Conservation (phyloP, 2,113 vertebrate genomes). For the Delphinapterus leucas region DNA sequence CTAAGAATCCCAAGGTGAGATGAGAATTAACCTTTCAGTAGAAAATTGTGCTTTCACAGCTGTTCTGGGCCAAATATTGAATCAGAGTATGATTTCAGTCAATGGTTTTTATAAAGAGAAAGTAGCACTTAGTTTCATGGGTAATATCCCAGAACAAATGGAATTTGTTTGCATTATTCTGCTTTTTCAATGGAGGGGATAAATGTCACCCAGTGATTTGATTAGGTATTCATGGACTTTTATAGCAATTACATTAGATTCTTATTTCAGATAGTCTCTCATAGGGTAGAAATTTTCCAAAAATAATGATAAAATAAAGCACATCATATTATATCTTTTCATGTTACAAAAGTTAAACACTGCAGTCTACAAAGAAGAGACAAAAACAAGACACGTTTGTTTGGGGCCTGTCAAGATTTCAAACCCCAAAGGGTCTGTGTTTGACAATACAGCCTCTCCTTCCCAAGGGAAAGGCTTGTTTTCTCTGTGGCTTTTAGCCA, state of each 20-base stretch:
- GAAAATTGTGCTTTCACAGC: neutral
- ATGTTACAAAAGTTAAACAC: neutral
- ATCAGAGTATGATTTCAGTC: neutral
- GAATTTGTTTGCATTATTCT: neutral
- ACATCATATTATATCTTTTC: neutral
- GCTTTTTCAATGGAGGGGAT: neutral
- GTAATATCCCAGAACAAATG: neutral
- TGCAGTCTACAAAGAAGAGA: neutral
- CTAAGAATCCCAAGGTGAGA: neutral
- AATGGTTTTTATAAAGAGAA: slow-evolving; percentile 5
- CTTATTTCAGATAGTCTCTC: neutral
- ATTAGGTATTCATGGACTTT: neutral
- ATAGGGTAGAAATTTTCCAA: neutral
- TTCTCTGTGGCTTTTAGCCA: slow-evolving; percentile 14
- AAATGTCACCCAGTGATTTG: neutral
- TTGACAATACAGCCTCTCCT: neutral
- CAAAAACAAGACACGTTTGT: slow-evolving; percentile 12
- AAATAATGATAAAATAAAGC: neutral
- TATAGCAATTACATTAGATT: neutral
- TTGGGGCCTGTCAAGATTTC: slow-evolving; percentile 10
- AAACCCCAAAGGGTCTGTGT: slow-evolving; percentile 6
- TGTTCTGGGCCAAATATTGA: slow-evolving; percentile 1
- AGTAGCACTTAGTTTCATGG: neutral
- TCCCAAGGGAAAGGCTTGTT: slow-evolving; percentile 26
- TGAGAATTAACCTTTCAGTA: neutral